Evolutionary conservation across 2,797 vertebrate species (phyloP).

Genomic region (Hippoglossus hippoglossus): DNA sequence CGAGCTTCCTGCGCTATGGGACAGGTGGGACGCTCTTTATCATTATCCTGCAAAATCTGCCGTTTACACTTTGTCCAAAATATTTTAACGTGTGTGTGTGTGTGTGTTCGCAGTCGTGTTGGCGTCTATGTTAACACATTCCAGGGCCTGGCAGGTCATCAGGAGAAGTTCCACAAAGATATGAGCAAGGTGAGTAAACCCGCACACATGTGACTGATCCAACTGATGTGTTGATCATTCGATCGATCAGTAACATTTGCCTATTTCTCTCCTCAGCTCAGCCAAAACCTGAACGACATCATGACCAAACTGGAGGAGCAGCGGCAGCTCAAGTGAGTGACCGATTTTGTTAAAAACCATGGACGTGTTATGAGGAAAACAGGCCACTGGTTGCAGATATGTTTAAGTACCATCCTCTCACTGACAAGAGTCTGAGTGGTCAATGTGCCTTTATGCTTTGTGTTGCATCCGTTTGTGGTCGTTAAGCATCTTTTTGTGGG

Average conservation of each 20-base stretch:
- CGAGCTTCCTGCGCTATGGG: slow-evolving; percentile 93
- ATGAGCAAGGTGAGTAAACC: slow-evolving; percentile 90
- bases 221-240: too few species aligned
- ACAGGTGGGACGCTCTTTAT: slow-evolving; percentile 84
- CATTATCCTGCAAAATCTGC: too few species aligned
- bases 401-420: too few species aligned
- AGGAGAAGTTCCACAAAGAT: slow-evolving; percentile 97
- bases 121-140: slow-evolving; percentile 97
- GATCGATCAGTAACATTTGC: not conserved
- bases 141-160: slow-evolving; percentile 92
- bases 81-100: not conserved
- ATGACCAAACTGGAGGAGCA: slow-evolving; percentile 94
- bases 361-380: not conserved
- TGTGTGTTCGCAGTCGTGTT: slow-evolving; percentile 86
- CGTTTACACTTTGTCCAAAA: not conserved
- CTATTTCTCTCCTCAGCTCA: slow-evolving; percentile 84
- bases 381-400: not conserved
- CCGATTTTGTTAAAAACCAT: not conserved
- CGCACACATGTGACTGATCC: accelerated
- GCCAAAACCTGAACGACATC: slow-evolving; percentile 92
- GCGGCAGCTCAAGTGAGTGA: slow-evolving; percentile 81
- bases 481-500: too few species aligned
- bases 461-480: too few species aligned
- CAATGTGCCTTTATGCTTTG: too few species aligned
- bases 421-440: too few species aligned